Percentiles rank a stretch among this genome's conserved stretches.
Conservation (phyloP, 2,888 invertebrate species). For the Osedax fenrisi region DNA sequence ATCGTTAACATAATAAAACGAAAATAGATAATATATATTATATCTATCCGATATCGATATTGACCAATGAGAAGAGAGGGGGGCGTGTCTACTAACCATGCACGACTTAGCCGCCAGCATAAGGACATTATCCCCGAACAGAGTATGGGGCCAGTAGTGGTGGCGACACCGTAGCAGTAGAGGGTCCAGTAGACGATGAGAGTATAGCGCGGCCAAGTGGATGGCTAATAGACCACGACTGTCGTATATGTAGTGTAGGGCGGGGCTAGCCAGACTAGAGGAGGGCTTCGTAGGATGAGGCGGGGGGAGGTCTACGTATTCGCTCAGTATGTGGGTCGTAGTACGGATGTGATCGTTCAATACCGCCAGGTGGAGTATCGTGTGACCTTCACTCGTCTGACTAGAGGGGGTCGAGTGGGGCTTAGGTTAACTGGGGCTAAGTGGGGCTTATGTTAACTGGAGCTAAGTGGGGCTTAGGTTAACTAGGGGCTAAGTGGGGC, state of each 20-base stretch:
- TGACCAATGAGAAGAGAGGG: no score
- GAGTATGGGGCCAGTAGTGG: not conserved
- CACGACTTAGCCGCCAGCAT: not conserved
- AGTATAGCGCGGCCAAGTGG: not conserved
- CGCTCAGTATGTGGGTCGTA: slow-evolving; percentile 30
- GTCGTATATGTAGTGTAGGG: slow-evolving; percentile 35
- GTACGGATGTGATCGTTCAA: slow-evolving; percentile 36
- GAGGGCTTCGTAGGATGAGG: slow-evolving; percentile 28
- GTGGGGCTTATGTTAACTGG: no score
- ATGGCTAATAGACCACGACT: not conserved
- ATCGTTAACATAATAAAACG: no score
- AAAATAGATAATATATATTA: no score
- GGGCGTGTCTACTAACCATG: not conserved
- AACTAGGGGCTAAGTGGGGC: no score
- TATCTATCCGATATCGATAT: no score
- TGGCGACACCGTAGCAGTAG: not conserved
- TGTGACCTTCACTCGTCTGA: slow-evolving; percentile 35
- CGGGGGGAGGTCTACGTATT: slow-evolving; percentile 21
- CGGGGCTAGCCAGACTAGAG: slow-evolving; percentile 36
- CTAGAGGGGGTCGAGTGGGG: no score
- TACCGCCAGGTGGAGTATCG: slow-evolving; percentile 37
- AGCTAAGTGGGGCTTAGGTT: no score
- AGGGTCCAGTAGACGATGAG: not conserved
- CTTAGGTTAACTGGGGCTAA: no score
- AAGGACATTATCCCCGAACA: not conserved